phyloP scores from a whole-genome alignment of 2,888 invertebrate genomes.

The Mantis religiosa region DNA sequence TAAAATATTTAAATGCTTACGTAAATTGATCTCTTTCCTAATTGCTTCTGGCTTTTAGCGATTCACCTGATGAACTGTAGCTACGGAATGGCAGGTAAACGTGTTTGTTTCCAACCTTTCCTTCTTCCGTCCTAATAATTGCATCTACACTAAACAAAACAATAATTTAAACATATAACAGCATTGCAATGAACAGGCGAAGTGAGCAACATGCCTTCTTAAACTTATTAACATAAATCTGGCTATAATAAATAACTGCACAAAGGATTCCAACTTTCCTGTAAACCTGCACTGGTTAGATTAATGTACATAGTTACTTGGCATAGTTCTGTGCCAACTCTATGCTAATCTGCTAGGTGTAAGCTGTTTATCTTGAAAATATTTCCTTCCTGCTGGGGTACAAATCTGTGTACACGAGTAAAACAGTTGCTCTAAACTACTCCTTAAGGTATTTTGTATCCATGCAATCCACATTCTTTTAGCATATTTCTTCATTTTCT shows the following conservation, averaged over 20 bases:
- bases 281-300: background rate
- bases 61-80: background rate
- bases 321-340: too few species aligned
- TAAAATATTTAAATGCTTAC: background rate
- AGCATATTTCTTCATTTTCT: too few species aligned
- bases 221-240: background rate
- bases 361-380: too few species aligned
- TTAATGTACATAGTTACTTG: background rate
- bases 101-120: background rate
- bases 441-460: too few species aligned
- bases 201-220: background rate
- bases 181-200: background rate
- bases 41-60: background rate
- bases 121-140: background rate
- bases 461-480: too few species aligned
- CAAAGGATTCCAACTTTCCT: background rate
- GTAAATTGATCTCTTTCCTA: background rate
- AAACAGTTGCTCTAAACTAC: too few species aligned
- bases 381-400: too few species aligned
- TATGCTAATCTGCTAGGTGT: too few species aligned
- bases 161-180: background rate
- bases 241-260: background rate
- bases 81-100: conserved; percentile 15
- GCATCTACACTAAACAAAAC: background rate
- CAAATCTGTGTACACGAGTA: too few species aligned